These are phyloP conservation scores for Heliothis virescens DNA, from an alignment of 1,140 invertebrate species.

Conservation along the genomic window DNA sequence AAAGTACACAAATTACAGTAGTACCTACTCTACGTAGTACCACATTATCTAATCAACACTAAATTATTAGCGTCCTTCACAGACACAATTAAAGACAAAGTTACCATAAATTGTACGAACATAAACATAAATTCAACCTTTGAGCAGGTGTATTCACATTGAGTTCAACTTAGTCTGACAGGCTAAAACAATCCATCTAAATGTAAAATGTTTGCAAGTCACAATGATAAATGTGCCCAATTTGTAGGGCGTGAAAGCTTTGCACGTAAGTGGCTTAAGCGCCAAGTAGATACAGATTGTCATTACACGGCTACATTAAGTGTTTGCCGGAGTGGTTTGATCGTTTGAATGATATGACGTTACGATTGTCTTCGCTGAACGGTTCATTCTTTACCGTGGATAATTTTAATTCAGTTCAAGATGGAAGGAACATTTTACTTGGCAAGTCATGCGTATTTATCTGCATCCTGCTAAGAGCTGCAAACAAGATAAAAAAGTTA, in stretches of 20 bases:
- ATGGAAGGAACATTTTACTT: too few relatives aligned
- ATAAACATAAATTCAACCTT: neutral
- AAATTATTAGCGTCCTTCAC: too few relatives aligned
- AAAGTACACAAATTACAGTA: too few relatives aligned
- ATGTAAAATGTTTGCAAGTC: conserved; percentile 12
- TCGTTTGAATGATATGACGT: neutral
- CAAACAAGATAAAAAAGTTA: too few relatives aligned
- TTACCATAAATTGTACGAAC: neutral
- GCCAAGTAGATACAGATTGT: conserved; percentile 6
- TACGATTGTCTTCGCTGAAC: too few relatives aligned
- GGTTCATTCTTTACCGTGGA: too few relatives aligned
- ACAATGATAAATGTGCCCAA: conserved; percentile 29
- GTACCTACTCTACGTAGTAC: too few relatives aligned
- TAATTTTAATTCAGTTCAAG: too few relatives aligned
- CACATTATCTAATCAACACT: too few relatives aligned
- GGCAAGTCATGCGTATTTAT: too few relatives aligned
- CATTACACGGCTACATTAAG: conserved; percentile 9
- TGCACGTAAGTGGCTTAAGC: conserved; percentile 8
- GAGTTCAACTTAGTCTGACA: neutral
- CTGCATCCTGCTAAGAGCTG: too few relatives aligned
- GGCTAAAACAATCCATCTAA: neutral
- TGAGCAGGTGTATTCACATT: neutral
- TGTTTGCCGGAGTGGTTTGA: neutral
- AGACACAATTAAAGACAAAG: too few relatives aligned
- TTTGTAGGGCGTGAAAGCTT: conserved; percentile 14